Base-by-base conservation (phyloP, 2,797 vertebrate genomes). In the Falco rusticolus region DNA sequence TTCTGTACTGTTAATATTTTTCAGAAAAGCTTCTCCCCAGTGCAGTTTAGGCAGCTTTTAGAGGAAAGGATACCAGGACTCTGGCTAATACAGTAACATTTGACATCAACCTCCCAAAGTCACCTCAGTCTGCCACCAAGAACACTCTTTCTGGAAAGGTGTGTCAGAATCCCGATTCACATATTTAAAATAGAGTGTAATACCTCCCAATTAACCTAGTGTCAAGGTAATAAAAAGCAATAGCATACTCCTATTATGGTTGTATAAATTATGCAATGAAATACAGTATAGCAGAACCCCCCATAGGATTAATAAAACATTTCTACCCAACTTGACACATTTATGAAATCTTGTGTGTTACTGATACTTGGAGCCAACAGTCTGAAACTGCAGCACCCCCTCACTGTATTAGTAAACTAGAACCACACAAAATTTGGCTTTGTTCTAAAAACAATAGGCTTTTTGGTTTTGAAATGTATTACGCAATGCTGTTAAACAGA, bases 181-280 rank as follows among this genome's bases (percentile, higher is more conserved):
- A 2, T 57, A 60, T 65, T 77, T 79, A 57, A 86, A 89, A 57
- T 2, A 39, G 39, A 79, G 18, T 37, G 69, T 94, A 94, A 76
- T 45, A 79, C 5, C 28, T 84, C 33, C 54, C 66, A 90, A 94
- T 65, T 91, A 95, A 90, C 57, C 50, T 54, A 60, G 48, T 22
- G 54, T 75, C 50, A 82, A 78, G n/a, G 65, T 87, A 91, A 84
- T 61, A 64, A 82, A 69, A 71, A 81, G 16, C 24, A 28, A 90
- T 45, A 81, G 34, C 29, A 37, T 54, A 47, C 4, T 65, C 21
- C 9, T 57, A 71, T 37, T 85, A 65, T 19, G 7, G 34, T 26
- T 90, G 18, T 10, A 88, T 86, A 92, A 89, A 94, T 89, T 59
- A 86, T 54, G n/a, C 47, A 94, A 85, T 18, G 79, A 93, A 88